phyloP scores from a whole-genome alignment of 1,140 invertebrate genomes.

The Melitaea cinxia region DNA sequence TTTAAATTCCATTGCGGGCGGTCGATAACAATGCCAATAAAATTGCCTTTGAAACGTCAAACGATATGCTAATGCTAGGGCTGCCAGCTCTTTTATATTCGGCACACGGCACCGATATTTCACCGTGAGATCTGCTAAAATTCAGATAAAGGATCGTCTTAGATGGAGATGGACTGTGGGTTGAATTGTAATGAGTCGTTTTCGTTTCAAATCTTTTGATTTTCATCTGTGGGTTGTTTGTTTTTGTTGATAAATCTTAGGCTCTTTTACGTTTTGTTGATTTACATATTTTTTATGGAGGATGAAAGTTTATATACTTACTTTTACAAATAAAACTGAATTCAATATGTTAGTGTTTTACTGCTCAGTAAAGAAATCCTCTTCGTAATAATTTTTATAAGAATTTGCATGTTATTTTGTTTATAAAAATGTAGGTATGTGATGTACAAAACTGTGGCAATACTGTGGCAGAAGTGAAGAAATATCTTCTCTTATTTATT shows the following conservation, averaged over 20 bases:
- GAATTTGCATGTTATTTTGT: no score
- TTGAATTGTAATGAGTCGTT: slow-evolving; percentile 27
- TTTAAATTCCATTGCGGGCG: slow-evolving; percentile 64
- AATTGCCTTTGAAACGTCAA: slow-evolving; percentile 73
- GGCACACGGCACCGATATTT: slow-evolving; percentile 66
- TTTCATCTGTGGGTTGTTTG: slow-evolving; percentile 9
- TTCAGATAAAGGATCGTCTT: slow-evolving; percentile 62
- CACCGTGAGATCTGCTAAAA: slow-evolving; percentile 69
- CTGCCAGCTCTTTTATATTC: slow-evolving; percentile 64
- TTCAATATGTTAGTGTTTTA: no score
- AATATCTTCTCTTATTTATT: no score
- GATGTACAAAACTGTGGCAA: no score
- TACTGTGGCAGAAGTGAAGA: no score
- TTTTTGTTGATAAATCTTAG: neutral
- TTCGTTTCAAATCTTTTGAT: slow-evolving; percentile 14
- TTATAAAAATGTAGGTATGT: no score
- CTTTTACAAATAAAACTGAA: no score
- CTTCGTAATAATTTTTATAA: no score
- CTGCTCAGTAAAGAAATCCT: no score
- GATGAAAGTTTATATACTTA: no score
- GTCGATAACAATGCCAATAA: slow-evolving; percentile 71
- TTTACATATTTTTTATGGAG: no score
- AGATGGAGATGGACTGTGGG: slow-evolving; percentile 44
- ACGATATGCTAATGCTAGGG: slow-evolving; percentile 73
- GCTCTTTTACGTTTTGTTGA: neutral